Evolutionary conservation across 2,113 vertebrate genomes (phyloP).

Genomic region (Monarcha castaneiventris): DNA sequence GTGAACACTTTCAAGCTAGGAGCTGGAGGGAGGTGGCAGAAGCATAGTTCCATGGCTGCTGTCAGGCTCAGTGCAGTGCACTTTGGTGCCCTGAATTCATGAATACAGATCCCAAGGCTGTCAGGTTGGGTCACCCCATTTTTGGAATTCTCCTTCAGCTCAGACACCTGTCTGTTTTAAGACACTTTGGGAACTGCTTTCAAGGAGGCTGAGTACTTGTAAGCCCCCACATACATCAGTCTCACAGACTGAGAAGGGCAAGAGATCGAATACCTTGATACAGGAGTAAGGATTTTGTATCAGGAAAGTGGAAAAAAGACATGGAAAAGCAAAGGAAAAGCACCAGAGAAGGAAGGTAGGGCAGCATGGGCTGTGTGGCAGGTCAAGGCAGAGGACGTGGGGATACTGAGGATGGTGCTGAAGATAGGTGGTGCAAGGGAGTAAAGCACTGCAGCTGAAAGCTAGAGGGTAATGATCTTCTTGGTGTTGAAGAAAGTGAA

Average conservation of each 20-base stretch:
- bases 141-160: neutral
- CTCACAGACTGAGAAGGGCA: neutral
- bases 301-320: neutral
- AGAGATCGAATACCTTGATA: neutral
- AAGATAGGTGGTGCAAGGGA: too few species aligned
- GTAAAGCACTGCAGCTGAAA: neutral
- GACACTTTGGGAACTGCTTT: neutral
- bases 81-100: neutral
- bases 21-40: neutral
- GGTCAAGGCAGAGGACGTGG: neutral
- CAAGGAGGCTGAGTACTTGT: neutral
- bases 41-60: neutral
- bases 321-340: neutral
- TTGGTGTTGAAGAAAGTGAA: neutral
- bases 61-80: neutral
- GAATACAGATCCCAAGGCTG: neutral
- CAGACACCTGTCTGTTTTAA: neutral
- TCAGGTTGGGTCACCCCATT: neutral
- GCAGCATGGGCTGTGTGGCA: neutral
- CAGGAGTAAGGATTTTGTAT: neutral
- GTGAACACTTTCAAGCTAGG: neutral
- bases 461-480: neutral
- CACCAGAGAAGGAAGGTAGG: neutral
- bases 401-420: neutral
- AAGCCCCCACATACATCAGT: neutral